Conservation (phyloP, 1,140 invertebrate genomes). For the Micrasema minimum region DNA sequence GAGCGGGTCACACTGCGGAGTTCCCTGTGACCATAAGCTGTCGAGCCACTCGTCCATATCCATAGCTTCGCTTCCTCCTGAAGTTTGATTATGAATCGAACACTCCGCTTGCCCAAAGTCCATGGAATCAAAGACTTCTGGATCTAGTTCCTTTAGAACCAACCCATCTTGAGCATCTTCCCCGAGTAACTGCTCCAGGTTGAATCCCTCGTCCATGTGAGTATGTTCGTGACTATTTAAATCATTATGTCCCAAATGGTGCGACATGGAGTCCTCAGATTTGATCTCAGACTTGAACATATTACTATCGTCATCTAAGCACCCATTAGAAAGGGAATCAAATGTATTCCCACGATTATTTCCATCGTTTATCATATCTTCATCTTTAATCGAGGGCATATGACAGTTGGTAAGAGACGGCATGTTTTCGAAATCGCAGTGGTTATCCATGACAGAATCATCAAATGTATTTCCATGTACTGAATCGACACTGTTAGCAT, state of each 20-base stretch:
- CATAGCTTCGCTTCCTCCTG: slow-evolving; percentile 60
- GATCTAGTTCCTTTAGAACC: slow-evolving; percentile 61
- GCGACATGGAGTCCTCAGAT: slow-evolving; percentile 34
- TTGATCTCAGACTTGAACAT: slow-evolving; percentile 44
- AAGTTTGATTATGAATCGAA: slow-evolving; percentile 37
- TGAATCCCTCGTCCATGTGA: slow-evolving; percentile 49
- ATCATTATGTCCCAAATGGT: slow-evolving; percentile 29
- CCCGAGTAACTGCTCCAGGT: slow-evolving; percentile 44
- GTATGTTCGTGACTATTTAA: slow-evolving; percentile 38
- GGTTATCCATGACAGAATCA: slow-evolving; percentile 53
- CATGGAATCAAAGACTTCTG: slow-evolving; percentile 54
- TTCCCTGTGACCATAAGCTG: slow-evolving; percentile 60
- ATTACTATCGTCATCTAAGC: slow-evolving; percentile 37
- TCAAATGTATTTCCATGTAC: slow-evolving; percentile 51
- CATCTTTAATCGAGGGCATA: slow-evolving; percentile 29
- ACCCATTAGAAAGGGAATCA: slow-evolving; percentile 39
- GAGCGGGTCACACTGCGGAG: slow-evolving; percentile 63
- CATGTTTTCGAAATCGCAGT: slow-evolving; percentile 38
- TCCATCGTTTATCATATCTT: slow-evolving; percentile 46
- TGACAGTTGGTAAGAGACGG: slow-evolving; percentile 45
- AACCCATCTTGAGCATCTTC: slow-evolving; percentile 58
- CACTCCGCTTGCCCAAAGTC: slow-evolving; percentile 47
- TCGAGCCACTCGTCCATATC: slow-evolving; percentile 61
- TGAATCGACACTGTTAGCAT: slow-evolving; percentile 61
- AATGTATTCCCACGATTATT: slow-evolving; percentile 32